Conservation (phyloP, 2,888 invertebrate species). For the Strigamia transsilvanica region DNA sequence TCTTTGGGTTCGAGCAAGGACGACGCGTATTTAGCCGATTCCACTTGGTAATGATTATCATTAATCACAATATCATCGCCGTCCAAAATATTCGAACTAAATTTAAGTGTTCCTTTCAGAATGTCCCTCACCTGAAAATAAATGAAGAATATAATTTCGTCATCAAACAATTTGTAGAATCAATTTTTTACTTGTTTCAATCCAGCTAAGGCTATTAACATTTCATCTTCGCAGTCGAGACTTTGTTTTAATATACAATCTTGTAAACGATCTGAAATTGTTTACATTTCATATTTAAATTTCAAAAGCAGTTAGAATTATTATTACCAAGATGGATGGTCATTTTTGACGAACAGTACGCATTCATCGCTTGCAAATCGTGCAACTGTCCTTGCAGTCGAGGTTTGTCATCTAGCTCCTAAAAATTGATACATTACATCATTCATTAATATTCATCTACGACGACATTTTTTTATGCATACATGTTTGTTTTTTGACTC, state of each 20-base stretch:
- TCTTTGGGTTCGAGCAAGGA: not conserved
- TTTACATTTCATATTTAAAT: not conserved
- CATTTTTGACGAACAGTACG: constrained; percentile 56
- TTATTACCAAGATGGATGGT: constrained; percentile 55
- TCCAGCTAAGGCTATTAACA: constrained; percentile 63
- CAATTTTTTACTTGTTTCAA: constrained; percentile 62
- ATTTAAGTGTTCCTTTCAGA: constrained; percentile 56
- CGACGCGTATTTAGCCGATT: not conserved
- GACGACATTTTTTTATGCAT: not conserved
- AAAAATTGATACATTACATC: not conserved
- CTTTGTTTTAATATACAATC: constrained; percentile 61
- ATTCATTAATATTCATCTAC: not conserved
- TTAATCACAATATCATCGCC: constrained; percentile 53
- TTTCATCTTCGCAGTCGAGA: constrained; percentile 63
- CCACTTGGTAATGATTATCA: constrained; percentile 53
- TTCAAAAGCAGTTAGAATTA: not conserved
- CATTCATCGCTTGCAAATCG: constrained; percentile 54
- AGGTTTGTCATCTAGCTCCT: constrained; percentile 34
- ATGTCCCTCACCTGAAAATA: constrained; percentile 56
- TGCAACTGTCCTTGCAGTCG: constrained; percentile 52
- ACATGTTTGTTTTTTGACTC: constrained; percentile 27
- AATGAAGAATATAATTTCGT: not conserved
- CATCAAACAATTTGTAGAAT: no score
- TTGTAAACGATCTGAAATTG: constrained; percentile 62
- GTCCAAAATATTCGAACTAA: constrained; percentile 53